Evolutionary conservation across 2,797 vertebrate species (phyloP).

Genomic region (Otolemur crassicaudatus): DNA sequence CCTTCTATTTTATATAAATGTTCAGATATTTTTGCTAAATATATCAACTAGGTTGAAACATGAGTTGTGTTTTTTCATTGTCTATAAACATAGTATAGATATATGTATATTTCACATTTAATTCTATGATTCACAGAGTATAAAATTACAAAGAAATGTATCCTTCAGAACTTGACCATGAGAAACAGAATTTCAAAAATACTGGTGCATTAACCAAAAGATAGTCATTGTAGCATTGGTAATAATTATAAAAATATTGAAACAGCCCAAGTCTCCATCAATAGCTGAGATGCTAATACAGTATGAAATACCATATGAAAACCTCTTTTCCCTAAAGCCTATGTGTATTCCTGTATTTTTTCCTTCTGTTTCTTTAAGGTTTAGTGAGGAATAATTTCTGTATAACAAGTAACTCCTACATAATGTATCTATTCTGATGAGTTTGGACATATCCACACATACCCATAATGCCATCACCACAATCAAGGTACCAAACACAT

Average conservation of each 20-base stretch:
- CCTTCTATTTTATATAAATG: neutral
- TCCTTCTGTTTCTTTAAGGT: neutral
- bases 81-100: neutral
- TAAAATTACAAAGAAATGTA: neutral
- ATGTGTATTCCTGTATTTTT: neutral
- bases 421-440: neutral
- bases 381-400: neutral
- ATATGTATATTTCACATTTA: neutral
- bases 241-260: neutral
- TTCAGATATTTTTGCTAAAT: neutral
- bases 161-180: neutral
- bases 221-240: neutral
- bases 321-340: neutral
- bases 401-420: neutral
- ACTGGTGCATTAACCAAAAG: neutral
- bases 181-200: conserved; percentile 13
- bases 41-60: neutral
- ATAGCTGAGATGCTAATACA: neutral
- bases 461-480: neutral
- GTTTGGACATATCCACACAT: too few relatives aligned
- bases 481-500: neutral
- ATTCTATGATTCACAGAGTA: neutral
- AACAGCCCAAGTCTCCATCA: neutral
- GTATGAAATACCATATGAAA: neutral
- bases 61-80: neutral